Conservation (phyloP, 2,113 vertebrate genomes). For the Capreolus pygargus region DNA sequence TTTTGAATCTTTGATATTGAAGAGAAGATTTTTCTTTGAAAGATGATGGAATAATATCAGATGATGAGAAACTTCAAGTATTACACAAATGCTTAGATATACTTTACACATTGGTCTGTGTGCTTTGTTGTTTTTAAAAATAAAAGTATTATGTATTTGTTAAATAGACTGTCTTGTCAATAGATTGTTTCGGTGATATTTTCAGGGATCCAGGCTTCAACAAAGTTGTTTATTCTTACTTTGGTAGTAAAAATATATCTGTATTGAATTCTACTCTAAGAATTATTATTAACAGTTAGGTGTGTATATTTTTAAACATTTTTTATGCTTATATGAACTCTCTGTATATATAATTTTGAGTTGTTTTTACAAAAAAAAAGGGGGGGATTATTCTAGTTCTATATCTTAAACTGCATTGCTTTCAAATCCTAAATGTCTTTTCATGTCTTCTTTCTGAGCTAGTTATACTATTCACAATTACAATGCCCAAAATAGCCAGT, state of each 20-base stretch:
- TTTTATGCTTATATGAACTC: neutral
- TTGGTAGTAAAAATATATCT: neutral
- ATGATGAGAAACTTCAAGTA: neutral
- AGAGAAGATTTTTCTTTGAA: neutral
- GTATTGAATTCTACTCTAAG: neutral
- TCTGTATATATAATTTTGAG: neutral
- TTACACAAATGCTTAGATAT: neutral
- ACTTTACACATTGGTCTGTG: neutral
- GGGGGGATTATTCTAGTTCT: neutral
- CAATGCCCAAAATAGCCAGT: neutral
- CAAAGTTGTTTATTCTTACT: neutral
- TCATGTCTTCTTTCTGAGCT: neutral
- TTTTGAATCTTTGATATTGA: neutral
- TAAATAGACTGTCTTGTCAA: neutral
- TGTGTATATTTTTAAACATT: neutral
- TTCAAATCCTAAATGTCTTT: neutral
- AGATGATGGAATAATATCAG: neutral
- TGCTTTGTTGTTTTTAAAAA: neutral
- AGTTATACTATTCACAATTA: neutral
- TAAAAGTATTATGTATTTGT: neutral
- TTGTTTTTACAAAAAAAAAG: neutral
- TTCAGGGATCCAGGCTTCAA: neutral
- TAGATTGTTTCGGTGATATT: neutral
- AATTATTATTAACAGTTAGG: neutral
- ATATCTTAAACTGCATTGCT: neutral